These are phyloP conservation scores for Molanna angustata DNA, from an alignment of 2,888 invertebrate species.

Conservation along the genomic window DNA sequence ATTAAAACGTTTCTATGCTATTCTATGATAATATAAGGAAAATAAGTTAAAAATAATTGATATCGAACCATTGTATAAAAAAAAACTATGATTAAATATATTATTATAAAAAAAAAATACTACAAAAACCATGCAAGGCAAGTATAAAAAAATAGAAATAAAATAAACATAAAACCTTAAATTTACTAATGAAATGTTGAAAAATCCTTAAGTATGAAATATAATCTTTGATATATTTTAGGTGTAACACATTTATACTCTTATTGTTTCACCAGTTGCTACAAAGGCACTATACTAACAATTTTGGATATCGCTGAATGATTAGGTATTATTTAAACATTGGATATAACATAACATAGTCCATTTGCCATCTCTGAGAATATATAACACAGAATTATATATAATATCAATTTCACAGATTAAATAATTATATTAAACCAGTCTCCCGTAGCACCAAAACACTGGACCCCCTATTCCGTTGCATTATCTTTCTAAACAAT, in stretches of 20 bases:
- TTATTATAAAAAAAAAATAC: constrained; percentile 3
- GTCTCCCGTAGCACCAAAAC: constrained; percentile 15
- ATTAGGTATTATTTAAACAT: constrained; percentile 15
- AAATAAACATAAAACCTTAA: constrained; percentile 13
- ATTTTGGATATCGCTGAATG: constrained; percentile 32
- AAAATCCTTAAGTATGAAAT: constrained; percentile 19
- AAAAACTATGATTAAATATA: constrained; percentile 2
- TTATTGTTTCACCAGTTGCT: constrained; percentile 26
- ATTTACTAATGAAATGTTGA: constrained; percentile 17
- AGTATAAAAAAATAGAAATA: constrained; percentile 27
- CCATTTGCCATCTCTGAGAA: constrained; percentile 18
- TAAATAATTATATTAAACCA: too few species aligned
- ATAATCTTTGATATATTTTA: constrained; percentile 27
- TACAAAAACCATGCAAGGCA: constrained; percentile 20
- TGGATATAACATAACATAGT: constrained; percentile 10
- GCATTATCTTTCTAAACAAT: too few species aligned
- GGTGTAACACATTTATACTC: constrained; percentile 26
- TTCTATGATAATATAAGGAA: not conserved
- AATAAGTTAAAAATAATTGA: not conserved
- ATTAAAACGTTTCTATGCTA: constrained; percentile 5
- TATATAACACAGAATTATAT: too few species aligned
- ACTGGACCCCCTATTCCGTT: constrained; percentile 16
- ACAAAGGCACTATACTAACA: constrained; percentile 33
- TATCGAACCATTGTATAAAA: constrained; percentile 1
- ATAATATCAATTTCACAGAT: too few species aligned